Conservation (phyloP, 2,888 invertebrate genomes). For the Pteria penguin region DNA sequence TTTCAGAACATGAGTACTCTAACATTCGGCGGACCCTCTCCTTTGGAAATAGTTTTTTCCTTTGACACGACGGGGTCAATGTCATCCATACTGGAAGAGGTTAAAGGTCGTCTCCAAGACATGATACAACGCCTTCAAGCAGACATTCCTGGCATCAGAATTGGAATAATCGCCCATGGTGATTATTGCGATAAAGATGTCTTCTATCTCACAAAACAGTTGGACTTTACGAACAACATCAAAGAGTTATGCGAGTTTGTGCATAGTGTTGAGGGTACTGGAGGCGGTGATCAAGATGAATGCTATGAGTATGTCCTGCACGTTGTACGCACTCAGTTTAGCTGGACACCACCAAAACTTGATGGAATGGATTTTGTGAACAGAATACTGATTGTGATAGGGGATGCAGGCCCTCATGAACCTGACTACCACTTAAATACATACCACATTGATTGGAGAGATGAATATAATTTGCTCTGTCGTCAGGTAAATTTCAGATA, state of each 20-base stretch:
- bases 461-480: conserved; percentile 57
- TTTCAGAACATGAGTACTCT: too few relatives aligned
- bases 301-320: conserved; percentile 76
- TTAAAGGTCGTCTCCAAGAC: conserved; percentile 68
- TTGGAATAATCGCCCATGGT: conserved; percentile 76
- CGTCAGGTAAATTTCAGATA: too few relatives aligned
- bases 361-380: conserved; percentile 28
- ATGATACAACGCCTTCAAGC: conserved; percentile 73
- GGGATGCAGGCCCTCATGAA: conserved; percentile 74
- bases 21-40: conserved; percentile 60
- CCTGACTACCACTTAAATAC: conserved; percentile 61
- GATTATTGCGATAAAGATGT: conserved; percentile 74
- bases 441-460: conserved; percentile 70
- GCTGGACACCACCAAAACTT: conserved; percentile 65
- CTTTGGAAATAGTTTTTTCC: conserved; percentile 70
- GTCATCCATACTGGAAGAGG: conserved; percentile 67
- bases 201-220: conserved; percentile 71
- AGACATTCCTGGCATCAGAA: conserved; percentile 74
- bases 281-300: conserved; percentile 74
- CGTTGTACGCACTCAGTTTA: conserved; percentile 58
- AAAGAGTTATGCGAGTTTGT: conserved; percentile 67
- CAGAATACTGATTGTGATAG: conserved; percentile 73
- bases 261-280: conserved; percentile 63
- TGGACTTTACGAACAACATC: conserved; percentile 69
- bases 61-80: conserved; percentile 76